These are phyloP conservation scores for Sceliomorpha sp. DNA, from an alignment of 2,888 invertebrate species.

Conservation along the genomic window DNA sequence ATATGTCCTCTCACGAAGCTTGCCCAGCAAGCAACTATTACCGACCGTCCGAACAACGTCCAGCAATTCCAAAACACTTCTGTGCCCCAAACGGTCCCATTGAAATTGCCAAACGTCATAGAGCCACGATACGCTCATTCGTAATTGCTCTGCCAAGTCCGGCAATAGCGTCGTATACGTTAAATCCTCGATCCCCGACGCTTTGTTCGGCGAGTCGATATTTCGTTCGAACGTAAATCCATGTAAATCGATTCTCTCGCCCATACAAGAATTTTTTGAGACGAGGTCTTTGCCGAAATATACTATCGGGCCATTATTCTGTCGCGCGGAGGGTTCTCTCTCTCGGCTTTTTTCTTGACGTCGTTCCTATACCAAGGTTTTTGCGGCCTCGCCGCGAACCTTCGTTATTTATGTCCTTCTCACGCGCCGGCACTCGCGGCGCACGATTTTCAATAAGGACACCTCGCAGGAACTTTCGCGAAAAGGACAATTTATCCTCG, in stretches of 20 bases:
- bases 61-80: too few species aligned
- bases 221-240: conserved; percentile 50
- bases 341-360: conserved; percentile 46
- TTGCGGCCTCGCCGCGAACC: conserved; percentile 38
- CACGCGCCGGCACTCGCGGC: conserved; percentile 47
- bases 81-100: too few species aligned
- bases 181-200: too few species aligned
- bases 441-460: conserved; percentile 59
- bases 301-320: conserved; percentile 56
- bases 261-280: conserved; percentile 53
- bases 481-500: conserved; percentile 57
- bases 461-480: conserved; percentile 55
- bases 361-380: conserved; percentile 54
- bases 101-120: too few species aligned
- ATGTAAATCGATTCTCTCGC: conserved; percentile 55
- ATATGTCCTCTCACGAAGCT: too few species aligned
- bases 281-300: conserved; percentile 51
- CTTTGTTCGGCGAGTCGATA: conserved; percentile 44
- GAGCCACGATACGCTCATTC: too few species aligned
- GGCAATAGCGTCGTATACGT: conserved; percentile 40
- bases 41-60: too few species aligned
- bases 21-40: too few species aligned
- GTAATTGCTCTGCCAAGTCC: conserved; percentile 53
- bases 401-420: conserved; percentile 54
- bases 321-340: conserved; percentile 51